Conservation (phyloP, 2,888 invertebrate genomes). For the Epicampocera succincta region DNA sequence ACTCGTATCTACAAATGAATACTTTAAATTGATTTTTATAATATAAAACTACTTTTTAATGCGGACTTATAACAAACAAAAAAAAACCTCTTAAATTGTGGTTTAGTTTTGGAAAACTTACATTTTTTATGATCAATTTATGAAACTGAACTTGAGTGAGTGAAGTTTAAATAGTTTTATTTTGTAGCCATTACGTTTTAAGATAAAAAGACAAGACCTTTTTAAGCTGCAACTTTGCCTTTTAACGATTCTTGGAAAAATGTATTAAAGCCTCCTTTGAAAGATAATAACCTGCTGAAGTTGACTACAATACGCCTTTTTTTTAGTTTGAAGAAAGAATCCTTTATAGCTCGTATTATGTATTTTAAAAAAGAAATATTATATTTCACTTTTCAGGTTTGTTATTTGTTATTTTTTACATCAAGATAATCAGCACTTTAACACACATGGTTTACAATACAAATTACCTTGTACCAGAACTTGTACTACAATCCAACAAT, state of each 20-base stretch:
- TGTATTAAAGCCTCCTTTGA: not conserved
- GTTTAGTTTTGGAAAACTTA: too few relatives aligned
- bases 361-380: constrained; percentile 26
- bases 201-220: not conserved
- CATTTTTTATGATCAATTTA: too few relatives aligned
- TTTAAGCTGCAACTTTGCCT: not conserved
- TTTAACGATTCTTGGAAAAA: constrained; percentile 22
- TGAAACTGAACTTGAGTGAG: too few relatives aligned
- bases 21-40: too few relatives aligned
- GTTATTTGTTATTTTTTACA: constrained; percentile 22
- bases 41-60: too few relatives aligned
- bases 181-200: too few relatives aligned
- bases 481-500: constrained; percentile 27
- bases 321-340: constrained; percentile 5
- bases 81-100: too few relatives aligned
- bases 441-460: constrained; percentile 64
- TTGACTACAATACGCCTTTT: constrained; percentile 12
- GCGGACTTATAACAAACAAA: too few relatives aligned
- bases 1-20: too few relatives aligned
- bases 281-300: constrained; percentile 21
- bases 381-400: constrained; percentile 43
- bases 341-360: constrained; percentile 14
- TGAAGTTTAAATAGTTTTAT: too few relatives aligned
- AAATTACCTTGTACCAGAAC: constrained; percentile 55
- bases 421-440: constrained; percentile 57